Evolutionary conservation across 2,113 vertebrate genomes (phyloP), one percentile per base, ranked within the genome.

Genomic region (Aspiorhynchus laticeps): DNA sequence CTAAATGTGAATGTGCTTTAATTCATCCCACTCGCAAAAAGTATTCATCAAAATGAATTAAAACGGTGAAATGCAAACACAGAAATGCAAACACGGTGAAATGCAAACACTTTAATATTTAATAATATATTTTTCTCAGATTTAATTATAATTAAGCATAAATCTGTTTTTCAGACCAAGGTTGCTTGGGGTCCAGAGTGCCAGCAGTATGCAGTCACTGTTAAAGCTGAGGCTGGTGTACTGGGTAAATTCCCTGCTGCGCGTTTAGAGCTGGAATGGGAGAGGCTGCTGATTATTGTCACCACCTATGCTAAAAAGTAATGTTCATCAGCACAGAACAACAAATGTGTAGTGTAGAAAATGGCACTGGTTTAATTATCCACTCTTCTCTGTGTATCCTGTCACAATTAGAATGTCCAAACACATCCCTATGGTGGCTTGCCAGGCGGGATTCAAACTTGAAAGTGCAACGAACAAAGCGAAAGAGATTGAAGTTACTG

Each of bases 111-210:
- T n/a, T n/a, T n/a, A n/a, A n/a, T n/a, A n/a, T n/a, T n/a, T n/a
- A n/a, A n/a, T n/a, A 51, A 15, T 53, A 53, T 0, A n/a, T 53
- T 53, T 21, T 53, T 53, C 51, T 53, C 51, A 53, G 5, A 2
- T 53, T 19, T 21, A 48, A 12, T 5, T 4, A 38, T 38, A 38
- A 38, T 38, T 51, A 21, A 59, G 6, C 21, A 21, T 3, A 53
- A 51, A 14, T n/a, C 1, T 43, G 6, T 80, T 61, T n/a, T 79
- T 81, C 56, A 96, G 94, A 90, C 91, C 83, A 93, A 91, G 41
- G 0, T 96, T 88, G 91, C 91, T 81, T 95, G 93, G 94, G 94
- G 93, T 14, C 85, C 89, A 61, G 82, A 96, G 21, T 95, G 95
- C 89, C 94, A 78, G 69, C 90, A 96, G 83, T 96, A 95, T 86